Evolutionary conservation across 2,113 vertebrate genomes (phyloP).

Genomic region (Tichodroma muraria): DNA sequence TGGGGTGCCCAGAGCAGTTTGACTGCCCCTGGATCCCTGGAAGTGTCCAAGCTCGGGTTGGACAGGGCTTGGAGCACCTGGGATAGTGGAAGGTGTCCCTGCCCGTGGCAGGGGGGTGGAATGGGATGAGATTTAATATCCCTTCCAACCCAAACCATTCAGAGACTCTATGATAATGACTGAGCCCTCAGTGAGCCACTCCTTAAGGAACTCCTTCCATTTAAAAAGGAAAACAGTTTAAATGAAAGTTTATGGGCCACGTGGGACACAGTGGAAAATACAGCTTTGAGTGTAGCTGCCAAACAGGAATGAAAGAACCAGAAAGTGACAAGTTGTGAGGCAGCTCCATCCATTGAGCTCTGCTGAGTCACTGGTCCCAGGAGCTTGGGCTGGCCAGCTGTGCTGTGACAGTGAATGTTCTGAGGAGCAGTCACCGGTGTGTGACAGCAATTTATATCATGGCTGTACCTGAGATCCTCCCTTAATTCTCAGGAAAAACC

Average conservation of each 20-base stretch:
- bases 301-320: background rate
- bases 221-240: background rate
- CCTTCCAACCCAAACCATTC: background rate
- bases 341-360: background rate
- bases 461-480: background rate
- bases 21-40: background rate
- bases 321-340: background rate
- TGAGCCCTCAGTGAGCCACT: background rate
- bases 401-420: accelerated
- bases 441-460: background rate
- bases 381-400: background rate
- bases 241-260: background rate
- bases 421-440: background rate
- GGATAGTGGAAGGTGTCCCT: background rate
- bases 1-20: background rate
- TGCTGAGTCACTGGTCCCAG: conserved; percentile 31
- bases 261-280: background rate
- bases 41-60: accelerated
- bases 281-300: background rate
- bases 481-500: background rate
- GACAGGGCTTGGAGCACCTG: background rate
- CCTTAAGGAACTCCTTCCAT: background rate
- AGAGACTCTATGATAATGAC: background rate
- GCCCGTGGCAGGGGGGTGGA: background rate
- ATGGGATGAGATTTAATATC: accelerated